Evolutionary conservation across 1,140 invertebrate species (phyloP).

Genomic region (Mercenaria mercenaria): DNA sequence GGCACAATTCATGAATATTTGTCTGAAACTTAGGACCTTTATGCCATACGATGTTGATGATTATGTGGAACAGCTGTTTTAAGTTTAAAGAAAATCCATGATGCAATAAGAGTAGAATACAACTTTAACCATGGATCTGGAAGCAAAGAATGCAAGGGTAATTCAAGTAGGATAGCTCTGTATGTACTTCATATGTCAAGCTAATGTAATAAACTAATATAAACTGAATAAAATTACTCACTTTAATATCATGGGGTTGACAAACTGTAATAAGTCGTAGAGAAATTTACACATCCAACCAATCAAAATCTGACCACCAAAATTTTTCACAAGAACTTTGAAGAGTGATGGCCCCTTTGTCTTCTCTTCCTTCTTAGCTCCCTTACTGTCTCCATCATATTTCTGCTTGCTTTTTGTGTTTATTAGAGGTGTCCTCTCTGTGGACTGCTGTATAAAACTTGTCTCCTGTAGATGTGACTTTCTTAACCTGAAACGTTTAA

Average conservation of each 20-base stretch:
- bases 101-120: too few species aligned
- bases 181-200: too few species aligned
- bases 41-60: too few species aligned
- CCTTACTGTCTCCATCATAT: slow-evolving; percentile 30
- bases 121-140: too few species aligned
- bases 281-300: slow-evolving; percentile 79
- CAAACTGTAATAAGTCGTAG: slow-evolving; percentile 82
- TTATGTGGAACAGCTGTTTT: too few species aligned
- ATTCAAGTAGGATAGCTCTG: too few species aligned
- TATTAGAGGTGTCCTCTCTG: slow-evolving; percentile 68
- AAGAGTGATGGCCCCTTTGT: slow-evolving; percentile 75
- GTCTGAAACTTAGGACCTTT: too few species aligned
- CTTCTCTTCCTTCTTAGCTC: slow-evolving; percentile 57
- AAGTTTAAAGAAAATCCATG: too few species aligned
- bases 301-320: slow-evolving; percentile 74
- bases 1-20: too few species aligned
- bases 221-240: slow-evolving; percentile 69
- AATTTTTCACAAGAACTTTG: slow-evolving; percentile 76
- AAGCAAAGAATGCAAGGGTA: too few species aligned
- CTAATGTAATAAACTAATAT: too few species aligned
- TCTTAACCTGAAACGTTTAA: background rate
- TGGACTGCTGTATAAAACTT: background rate
- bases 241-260: slow-evolving; percentile 77
- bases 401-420: background rate
- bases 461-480: background rate